Conservation (phyloP, 2,888 invertebrate species). For the Leptarthrus brevirostris region DNA sequence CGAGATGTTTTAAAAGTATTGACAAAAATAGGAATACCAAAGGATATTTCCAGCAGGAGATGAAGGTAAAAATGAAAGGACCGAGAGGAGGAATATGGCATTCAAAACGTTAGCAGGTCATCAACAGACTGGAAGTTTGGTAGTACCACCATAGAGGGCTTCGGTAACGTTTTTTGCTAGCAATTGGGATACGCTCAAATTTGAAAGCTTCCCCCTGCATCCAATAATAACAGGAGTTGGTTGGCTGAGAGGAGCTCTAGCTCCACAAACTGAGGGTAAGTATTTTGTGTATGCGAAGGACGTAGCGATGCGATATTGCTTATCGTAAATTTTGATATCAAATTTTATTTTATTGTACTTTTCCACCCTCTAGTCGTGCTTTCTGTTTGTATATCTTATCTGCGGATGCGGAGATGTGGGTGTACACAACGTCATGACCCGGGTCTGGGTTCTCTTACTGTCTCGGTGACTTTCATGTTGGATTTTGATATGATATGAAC, state of each 20-base stretch:
- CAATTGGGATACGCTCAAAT: constrained; percentile 9
- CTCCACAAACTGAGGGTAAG: constrained; percentile 51
- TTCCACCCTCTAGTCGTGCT: constrained; percentile 49
- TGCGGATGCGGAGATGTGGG: constrained; percentile 35
- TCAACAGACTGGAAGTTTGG: constrained; percentile 14
- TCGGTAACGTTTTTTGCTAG: constrained; percentile 10
- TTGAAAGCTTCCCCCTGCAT: constrained; percentile 3
- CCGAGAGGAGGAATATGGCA: not conserved
- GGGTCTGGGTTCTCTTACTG: not conserved
- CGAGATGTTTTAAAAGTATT: too few relatives aligned
- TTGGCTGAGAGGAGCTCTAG: not conserved
- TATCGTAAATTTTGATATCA: constrained; percentile 59
- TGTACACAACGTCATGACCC: constrained; percentile 20
- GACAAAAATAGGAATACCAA: too few relatives aligned
- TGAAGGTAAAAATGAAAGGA: not conserved
- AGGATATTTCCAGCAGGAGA: too few relatives aligned
- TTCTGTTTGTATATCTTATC: constrained; percentile 52
- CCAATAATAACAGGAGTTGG: not conserved
- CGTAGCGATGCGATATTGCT: constrained; percentile 64
- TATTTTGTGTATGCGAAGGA: constrained; percentile 68
- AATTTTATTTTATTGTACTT: constrained; percentile 57
- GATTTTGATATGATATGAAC: constrained; percentile 57
- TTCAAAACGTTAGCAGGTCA: constrained; percentile 34
- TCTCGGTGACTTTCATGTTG: constrained; percentile 14
- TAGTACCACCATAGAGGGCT: constrained; percentile 1